Base-by-base conservation (phyloP, 2,797 vertebrate species). In the Lagodon rhomboides region DNA sequence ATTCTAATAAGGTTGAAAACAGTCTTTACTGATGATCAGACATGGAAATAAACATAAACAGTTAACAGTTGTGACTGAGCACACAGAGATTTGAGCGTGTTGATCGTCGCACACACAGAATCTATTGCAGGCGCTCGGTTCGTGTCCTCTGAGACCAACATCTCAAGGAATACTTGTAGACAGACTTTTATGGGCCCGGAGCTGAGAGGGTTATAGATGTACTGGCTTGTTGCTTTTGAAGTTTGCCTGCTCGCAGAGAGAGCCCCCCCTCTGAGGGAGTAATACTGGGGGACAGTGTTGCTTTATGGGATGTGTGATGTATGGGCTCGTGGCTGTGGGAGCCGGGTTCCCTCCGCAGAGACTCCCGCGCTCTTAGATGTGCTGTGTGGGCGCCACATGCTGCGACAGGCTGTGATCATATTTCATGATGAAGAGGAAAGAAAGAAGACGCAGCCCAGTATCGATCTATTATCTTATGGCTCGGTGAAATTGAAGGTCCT, bases 361-460 rank as follows among this genome's bases (percentile, higher is more conserved):
- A 22, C 75, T 66, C 68, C 68, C 11, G 18, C 49, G 75, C 43
- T 80, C 77, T 65, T 53, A 56, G 63, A 68, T 68, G 64, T 62
- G 73, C 13, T 59, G 72, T 79, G 74, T 54, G 58, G 62, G 59
- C 72, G 67, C 51, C 74, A 71, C 66, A 73, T 68, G 38, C 54
- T 75, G 63, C 73, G 75, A 87, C 74, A 79, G 51, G 41, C 80
- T 60, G 60, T 77, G 75, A 85, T 89, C 85, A 84, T 83, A 82
- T 86, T 83, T 86, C 64, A 83, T 78, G 50, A 80, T 74, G 64
- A 82, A 77, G 49, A 56, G 10, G 38, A 46, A 38, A 43, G n/a
- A 73, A 74, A 56, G 50, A 60, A 69, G 11, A 58, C 56, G 68
- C 49, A 65, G 12, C 27, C 49, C 51, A 25, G 46, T 82, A 85